A percentile compares a stretch with the other conserved stretches of the same genome.
phyloP scores from a whole-genome alignment of 1,140 invertebrate genomes.

The Physella acuta region DNA sequence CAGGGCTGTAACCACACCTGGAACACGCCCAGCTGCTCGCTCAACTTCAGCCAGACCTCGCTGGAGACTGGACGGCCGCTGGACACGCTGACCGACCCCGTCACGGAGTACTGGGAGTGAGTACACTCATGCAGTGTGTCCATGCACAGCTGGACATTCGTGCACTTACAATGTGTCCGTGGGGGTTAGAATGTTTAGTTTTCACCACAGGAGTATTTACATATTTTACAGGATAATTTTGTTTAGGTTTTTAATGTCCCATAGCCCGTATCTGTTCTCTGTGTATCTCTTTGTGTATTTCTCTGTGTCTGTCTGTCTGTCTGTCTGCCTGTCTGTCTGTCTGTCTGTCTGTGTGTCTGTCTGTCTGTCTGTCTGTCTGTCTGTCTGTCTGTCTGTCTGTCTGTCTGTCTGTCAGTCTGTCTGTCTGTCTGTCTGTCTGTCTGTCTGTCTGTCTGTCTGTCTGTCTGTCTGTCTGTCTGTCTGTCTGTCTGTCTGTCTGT shows the following conservation, averaged over 20 bases:
- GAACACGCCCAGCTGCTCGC: constrained; percentile 38
- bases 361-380: neutral
- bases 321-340: constrained; percentile 9
- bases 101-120: constrained; percentile 50
- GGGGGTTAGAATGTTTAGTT: too few species aligned
- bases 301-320: too few species aligned
- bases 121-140: neutral
- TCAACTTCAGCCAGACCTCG: constrained; percentile 40
- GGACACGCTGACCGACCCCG: constrained; percentile 29
- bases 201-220: too few species aligned
- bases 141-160: too few species aligned
- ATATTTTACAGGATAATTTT: too few species aligned
- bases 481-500: neutral
- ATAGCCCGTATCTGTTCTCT: too few species aligned
- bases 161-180: too few species aligned
- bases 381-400: neutral
- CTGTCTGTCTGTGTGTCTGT: constrained; percentile 2
- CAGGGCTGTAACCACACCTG: constrained; percentile 71
- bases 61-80: neutral
- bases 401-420: neutral
- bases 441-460: neutral
- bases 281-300: too few species aligned
- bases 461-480: neutral
- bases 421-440: neutral
- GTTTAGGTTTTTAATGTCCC: too few species aligned